Base-by-base conservation (phyloP, 2,797 vertebrate species). In the Geotrypetes seraphini region DNA sequence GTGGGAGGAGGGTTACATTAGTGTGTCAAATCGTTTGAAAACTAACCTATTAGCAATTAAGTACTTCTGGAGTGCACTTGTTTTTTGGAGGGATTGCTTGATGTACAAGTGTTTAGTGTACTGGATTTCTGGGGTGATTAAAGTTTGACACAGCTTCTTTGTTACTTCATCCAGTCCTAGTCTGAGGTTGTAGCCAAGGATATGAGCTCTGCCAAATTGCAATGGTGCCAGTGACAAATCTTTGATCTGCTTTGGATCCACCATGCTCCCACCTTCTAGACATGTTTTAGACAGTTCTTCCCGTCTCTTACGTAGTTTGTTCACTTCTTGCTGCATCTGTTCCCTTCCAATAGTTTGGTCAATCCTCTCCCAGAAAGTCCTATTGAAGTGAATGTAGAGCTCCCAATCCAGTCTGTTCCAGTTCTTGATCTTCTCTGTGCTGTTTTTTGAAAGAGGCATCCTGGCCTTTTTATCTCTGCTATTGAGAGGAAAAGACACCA, bases 351-450 rank as follows among this genome's bases (percentile, higher is more conserved):
- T 31, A 9, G 42, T 36, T n/a, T n/a, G n/a, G 2, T 86, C 57
- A 2, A 91, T 65, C 25, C 57, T 73, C 3, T 56, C 38, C 89
- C 89, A 89, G 42, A 92, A 88, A 5, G 83, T 84, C 33, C 44
- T 28, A 24, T 90, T 91, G 27, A 92, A 91, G 47, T 90, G 76
- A 5, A 40, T 32, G 57, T 89, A 91, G 9, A 92, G 71, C 11
- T 68, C 74, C 84, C 83, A 89, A 64, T 91, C 86, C n/a, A 88
- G 53, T 11, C 66, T 58, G 30, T 84, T 93, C 89, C 88, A 91
- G 4, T 16, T 53, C 35, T 74, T 79, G 10, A 88, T 73, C 46
- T 74, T 75, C 33, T 86, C 71, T 14, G 52, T 36, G 0, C 57
- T 67, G 9, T 33, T 11, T 1, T 45, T 31, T 0, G 48, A 63